Evolutionary conservation across 2,797 vertebrate genomes (phyloP), one percentile per base, ranked within the genome.

Genomic region (Chiroxiphia lanceolata): DNA sequence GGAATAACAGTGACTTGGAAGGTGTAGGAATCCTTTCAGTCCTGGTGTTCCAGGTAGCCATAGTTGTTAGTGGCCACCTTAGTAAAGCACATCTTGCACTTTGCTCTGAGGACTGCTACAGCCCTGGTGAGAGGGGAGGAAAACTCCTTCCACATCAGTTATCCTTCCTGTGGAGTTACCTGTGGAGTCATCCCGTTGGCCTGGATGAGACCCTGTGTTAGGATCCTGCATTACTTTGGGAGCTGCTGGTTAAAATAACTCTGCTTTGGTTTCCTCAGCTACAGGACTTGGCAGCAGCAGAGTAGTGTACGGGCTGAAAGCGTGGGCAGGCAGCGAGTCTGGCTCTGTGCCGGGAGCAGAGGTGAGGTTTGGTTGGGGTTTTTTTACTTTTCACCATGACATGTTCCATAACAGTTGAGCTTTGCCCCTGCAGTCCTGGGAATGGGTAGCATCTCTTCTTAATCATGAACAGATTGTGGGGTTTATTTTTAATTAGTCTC

Each of bases 241-340:
- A 81, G 60, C 78, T 65, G 45, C 77, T 71, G 53, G 40, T 78
- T 90, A 61, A 61, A 61, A 27, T 42, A 61, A 18, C 44, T 69
- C 40, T 80, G 69, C 57, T 83, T 60, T 85, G 74, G 34, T 90
- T 93, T 94, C 77, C 80, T 83, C 85, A 64, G 80, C 74, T 90
- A 0, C 84, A n/a, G 87, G 8, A 13, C 81, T 82, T 80, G 79
- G 86, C 81, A 89, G 84, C 84, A 61, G 50, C 26, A 42, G 61
- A 23, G 25, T 13, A 57, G 84, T 7, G 15, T 11, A 15, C n/a
- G 63, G 88, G 44, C 83, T 94, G 83, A 42, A 61, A 25, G 79
- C 1, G 10, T 94, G 80, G 93, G 90, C 56, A 80, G 23, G 26
- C 88, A 81, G 69, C 0, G 1, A 67, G 79, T 83, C 93, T 88